These are phyloP conservation scores for Zaprionus vittiger DNA, from an alignment of 1,140 invertebrate genomes.

Conservation along the genomic window DNA sequence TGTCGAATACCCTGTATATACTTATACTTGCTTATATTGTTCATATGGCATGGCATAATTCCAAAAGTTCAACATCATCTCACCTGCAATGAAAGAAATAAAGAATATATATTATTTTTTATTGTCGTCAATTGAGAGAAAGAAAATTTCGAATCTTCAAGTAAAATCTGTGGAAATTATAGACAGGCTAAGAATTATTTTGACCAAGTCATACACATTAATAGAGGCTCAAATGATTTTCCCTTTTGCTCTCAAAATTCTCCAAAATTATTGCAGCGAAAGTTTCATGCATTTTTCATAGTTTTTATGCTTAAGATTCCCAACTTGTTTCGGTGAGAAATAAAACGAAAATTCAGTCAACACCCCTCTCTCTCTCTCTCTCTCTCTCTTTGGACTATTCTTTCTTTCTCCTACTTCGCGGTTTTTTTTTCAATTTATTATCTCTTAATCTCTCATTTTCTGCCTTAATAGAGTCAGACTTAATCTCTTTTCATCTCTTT, in stretches of 20 bases:
- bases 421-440: too few relatives aligned
- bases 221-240: neutral
- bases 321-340: neutral
- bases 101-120: neutral
- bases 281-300: neutral
- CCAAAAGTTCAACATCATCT: neutral
- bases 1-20: neutral
- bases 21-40: constrained; percentile 17
- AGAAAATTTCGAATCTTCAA: neutral
- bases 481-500: neutral
- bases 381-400: too few relatives aligned
- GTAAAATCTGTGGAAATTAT: neutral
- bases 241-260: neutral
- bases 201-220: neutral
- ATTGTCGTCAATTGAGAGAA: neutral
- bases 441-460: too few relatives aligned
- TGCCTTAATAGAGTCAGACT: too few relatives aligned
- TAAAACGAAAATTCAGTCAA: neutral
- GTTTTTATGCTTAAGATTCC: neutral
- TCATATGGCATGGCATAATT: neutral
- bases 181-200: neutral
- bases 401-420: too few relatives aligned
- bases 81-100: constrained; percentile 13
- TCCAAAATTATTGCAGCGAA: constrained; percentile 1
- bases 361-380: too few relatives aligned